Base-by-base conservation (phyloP, 2,888 invertebrate genomes). In the Aphrophora alni region DNA sequence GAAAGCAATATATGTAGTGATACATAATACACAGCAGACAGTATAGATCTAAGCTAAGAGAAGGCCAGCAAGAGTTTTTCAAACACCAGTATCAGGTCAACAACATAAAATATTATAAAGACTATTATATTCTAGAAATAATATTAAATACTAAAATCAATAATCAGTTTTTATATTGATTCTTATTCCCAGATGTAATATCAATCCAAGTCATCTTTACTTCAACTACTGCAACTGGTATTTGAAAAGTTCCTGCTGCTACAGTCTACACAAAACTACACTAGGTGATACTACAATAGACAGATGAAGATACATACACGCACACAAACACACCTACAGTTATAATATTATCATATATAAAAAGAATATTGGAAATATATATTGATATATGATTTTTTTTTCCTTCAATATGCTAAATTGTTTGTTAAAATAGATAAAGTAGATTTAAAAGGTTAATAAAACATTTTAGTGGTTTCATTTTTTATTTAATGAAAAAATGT, bases 1-100 rank as follows among this genome's bases (percentile, higher is more conserved):
- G 81, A 82, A 78, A 81, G 82, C 81, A 81, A 59, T 75, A 78
- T 78, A 81, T 33, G 80, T 81, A 81, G 81, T 78, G 75, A 80
- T 82, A 82, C 82, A 82, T 82, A 79, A 28, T 79, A 79, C 78
- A 78, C 74, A 79, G 74, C 78, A 74, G 78, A 79, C 74, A 79
- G 78, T 74, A 79, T 59, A 59, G 59, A 10, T 68, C 78, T 79
- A 79, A 74, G 72, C 78, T 79, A 79, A 68, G n/a, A 74, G 78
- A 74, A 79, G 71, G 28, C 68, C 28, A 74, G 74, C 68, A 3
- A 33, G n/a, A 33, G 69, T 74, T 24, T 78, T 44, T 73, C 78
- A 51, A n/a, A 72, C 38, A 38, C 5, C 44, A 75, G 24, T n/a
- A 8, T 7, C 24, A 69, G 7, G 5, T 69, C 14, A 69, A 69